Percentiles rank a stretch among this genome's conserved stretches.
Evolutionary conservation across 2,797 vertebrate species (phyloP).

Genomic region (Pipistrellus pygmaeus): DNA sequence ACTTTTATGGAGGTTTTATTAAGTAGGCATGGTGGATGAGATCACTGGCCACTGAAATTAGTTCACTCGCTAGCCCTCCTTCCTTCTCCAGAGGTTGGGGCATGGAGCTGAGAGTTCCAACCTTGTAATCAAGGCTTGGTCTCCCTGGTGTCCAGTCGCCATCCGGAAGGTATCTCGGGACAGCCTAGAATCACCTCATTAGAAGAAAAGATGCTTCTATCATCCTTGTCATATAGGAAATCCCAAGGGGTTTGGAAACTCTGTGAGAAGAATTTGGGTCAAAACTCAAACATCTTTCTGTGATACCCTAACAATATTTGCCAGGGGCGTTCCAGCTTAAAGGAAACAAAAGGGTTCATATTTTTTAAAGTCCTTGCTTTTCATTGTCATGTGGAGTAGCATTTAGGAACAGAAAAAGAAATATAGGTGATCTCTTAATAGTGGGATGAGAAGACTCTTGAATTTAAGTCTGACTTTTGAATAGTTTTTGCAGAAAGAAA

Average conservation of each 20-base stretch:
- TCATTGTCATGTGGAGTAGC: not conserved
- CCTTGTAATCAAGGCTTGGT: not conserved
- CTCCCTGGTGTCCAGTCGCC: not conserved
- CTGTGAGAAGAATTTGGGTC: not conserved
- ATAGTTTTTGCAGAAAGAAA: not conserved
- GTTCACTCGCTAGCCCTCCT: not conserved
- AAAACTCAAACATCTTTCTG: not conserved
- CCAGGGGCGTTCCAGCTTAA: not conserved
- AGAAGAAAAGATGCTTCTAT: not conserved
- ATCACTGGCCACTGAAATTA: not conserved
- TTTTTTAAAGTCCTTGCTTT: not conserved
- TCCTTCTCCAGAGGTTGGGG: not conserved
- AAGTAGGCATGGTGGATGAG: not conserved
- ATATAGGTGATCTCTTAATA: not conserved
- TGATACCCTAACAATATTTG: not conserved
- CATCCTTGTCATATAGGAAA: not conserved
- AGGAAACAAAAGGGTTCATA: not conserved
- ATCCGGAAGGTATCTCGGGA: not conserved
- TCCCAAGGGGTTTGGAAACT: not conserved
- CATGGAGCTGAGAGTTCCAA: not conserved
- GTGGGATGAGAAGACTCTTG: not conserved
- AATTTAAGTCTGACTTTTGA: constrained; percentile 29
- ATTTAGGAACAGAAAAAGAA: constrained; percentile 16
- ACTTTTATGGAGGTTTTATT: not conserved
- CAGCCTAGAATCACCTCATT: not conserved